Evolutionary conservation across 2,888 invertebrate genomes (phyloP).

Genomic region (Eristalis arbustorum): DNA sequence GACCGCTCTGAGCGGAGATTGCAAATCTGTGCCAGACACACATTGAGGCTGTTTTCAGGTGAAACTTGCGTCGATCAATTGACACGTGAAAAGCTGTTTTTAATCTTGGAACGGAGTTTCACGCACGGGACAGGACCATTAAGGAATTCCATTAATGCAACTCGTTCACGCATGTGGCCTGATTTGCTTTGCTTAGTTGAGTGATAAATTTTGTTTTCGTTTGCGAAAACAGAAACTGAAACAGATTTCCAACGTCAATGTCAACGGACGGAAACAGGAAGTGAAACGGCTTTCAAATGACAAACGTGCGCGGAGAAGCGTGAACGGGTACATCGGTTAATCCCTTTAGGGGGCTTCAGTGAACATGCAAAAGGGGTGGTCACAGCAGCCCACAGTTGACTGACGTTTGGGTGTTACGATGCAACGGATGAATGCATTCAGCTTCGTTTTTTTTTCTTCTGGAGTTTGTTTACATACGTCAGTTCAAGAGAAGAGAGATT

Average conservation of each 20-base stretch:
- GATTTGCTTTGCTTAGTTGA: background rate
- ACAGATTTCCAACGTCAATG: conserved; percentile 42
- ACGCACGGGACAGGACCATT: background rate
- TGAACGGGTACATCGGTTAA: conserved; percentile 24
- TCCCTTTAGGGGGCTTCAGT: background rate
- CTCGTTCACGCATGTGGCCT: background rate
- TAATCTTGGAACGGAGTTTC: conserved; percentile 1
- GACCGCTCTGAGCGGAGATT: background rate
- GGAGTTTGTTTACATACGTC: background rate
- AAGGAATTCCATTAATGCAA: background rate
- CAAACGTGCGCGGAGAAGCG: conserved; percentile 53
- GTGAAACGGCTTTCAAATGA: conserved; percentile 39
- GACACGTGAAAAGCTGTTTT: conserved; percentile 5
- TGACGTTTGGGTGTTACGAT: conserved; percentile 24
- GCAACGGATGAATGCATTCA: conserved; percentile 33
- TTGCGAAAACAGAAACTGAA: conserved; percentile 3
- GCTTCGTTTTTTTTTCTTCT: background rate
- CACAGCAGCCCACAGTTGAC: background rate
- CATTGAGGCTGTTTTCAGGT: conserved; percentile 23
- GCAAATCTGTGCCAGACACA: conserved; percentile 50
- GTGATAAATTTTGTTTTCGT: background rate
- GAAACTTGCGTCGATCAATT: background rate
- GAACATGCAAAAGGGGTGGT: conserved; percentile 4
- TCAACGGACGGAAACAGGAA: conserved; percentile 63
- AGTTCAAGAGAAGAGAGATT: too few relatives aligned